phyloP scores from a whole-genome alignment of 1,140 invertebrate genomes.

The Andricus grossulariae region DNA sequence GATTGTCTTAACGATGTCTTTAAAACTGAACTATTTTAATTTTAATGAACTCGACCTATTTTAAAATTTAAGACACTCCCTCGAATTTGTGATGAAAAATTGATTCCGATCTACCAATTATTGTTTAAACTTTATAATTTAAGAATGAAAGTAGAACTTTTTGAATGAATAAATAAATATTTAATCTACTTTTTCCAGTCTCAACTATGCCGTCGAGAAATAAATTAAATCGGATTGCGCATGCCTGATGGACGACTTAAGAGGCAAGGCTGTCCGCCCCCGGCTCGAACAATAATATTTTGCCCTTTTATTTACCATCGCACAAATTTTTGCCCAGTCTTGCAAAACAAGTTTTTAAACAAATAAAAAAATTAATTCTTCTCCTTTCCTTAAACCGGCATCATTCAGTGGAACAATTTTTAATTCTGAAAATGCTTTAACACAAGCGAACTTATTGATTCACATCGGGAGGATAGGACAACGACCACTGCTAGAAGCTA shows the following conservation, averaged over 20 bases:
- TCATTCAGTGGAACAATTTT: neutral
- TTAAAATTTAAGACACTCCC: too few species aligned
- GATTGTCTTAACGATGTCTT: too few species aligned
- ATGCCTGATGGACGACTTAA: constrained; percentile 45
- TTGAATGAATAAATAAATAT: too few species aligned
- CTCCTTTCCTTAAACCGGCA: too few species aligned
- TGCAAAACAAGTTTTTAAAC: neutral
- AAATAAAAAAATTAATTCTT: neutral
- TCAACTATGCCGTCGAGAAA: neutral
- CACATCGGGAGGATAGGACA: constrained; percentile 31
- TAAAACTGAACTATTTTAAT: too few species aligned
- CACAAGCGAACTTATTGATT: constrained; percentile 60
- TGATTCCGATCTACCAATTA: too few species aligned
- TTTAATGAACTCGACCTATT: too few species aligned
- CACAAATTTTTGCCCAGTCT: neutral
- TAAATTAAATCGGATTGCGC: constrained; percentile 43
- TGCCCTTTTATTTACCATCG: neutral
- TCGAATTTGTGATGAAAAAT: too few species aligned
- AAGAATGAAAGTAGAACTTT: too few species aligned
- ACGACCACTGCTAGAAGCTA: neutral
- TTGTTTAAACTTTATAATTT: too few species aligned
- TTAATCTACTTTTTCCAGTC: neutral
- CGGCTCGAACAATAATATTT: constrained; percentile 5
- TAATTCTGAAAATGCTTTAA: constrained; percentile 15
- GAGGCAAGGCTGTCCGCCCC: constrained; percentile 39